Conservation (phyloP, 2,797 vertebrate genomes). For the Paedocypris micromegethes region DNA sequence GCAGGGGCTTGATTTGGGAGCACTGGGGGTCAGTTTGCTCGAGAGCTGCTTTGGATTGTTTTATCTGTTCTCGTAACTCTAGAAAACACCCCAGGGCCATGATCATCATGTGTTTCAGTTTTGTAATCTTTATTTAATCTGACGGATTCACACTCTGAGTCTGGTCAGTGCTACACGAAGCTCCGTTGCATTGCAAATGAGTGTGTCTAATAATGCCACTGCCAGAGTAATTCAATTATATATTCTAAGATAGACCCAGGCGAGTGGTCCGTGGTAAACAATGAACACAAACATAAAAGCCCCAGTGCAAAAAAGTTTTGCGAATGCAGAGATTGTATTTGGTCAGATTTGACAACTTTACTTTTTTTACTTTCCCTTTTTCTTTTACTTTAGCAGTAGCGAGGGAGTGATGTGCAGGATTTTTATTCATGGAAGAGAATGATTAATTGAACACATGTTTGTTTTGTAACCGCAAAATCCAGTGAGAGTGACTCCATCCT, state of each 20-base stretch:
- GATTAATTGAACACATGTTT: constrained; percentile 51
- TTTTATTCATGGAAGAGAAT: constrained; percentile 35
- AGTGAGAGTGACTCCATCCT: constrained; percentile 34
- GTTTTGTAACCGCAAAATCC: constrained; percentile 39
- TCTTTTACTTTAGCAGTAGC: background rate
- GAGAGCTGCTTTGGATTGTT: constrained; percentile 15
- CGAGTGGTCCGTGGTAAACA: constrained; percentile 15
- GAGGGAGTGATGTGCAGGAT: constrained; percentile 14
- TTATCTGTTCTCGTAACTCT: constrained; percentile 20
- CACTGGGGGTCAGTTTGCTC: constrained; percentile 17
- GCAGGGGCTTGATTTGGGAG: constrained; percentile 14
- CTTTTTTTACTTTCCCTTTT: background rate
- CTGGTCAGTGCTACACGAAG: constrained; percentile 32
- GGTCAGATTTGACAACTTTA: constrained; percentile 33
- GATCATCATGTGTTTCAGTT: constrained; percentile 18
- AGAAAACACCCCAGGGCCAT: constrained; percentile 2
- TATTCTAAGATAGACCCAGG: constrained; percentile 29
- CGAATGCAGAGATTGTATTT: constrained; percentile 35
- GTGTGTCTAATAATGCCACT: constrained; percentile 17
- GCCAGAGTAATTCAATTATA: constrained; percentile 44
- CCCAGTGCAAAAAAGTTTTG: constrained; percentile 4
- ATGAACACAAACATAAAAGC: constrained; percentile 15
- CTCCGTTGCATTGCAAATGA: constrained; percentile 28
- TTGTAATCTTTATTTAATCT: constrained; percentile 46
- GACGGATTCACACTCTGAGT: constrained; percentile 26